phyloP scores from a whole-genome alignment of 2,888 invertebrate genomes.

The Platynereis dumerilii region DNA sequence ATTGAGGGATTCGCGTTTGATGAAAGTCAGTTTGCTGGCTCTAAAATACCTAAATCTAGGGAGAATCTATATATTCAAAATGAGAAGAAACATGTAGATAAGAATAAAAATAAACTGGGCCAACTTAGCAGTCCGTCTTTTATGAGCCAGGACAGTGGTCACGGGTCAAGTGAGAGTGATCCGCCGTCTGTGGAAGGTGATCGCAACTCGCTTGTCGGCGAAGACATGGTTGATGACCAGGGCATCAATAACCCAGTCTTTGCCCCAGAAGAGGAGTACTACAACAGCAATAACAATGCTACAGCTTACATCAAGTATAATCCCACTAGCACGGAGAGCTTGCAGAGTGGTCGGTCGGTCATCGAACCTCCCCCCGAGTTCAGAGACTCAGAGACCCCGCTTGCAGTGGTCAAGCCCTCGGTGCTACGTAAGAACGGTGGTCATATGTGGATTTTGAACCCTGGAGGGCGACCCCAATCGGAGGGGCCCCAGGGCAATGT shows the following conservation, averaged over 20 bases:
- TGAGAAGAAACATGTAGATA: neutral
- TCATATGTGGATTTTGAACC: no score
- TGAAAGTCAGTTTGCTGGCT: neutral
- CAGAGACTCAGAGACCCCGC: slow-evolving; percentile 14
- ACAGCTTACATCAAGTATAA: neutral
- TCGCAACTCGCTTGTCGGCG: neutral
- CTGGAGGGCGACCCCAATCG: no score
- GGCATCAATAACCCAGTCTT: slow-evolving; percentile 2
- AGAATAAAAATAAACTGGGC: neutral
- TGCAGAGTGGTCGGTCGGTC: neutral
- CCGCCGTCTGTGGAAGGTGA: neutral
- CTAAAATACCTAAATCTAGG: neutral
- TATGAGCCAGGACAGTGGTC: slow-evolving; percentile 1
- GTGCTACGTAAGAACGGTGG: neutral
- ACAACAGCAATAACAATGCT: neutral
- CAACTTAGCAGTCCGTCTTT: neutral
- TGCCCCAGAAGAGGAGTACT: slow-evolving; percentile 9
- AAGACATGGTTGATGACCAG: neutral
- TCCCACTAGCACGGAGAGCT: slow-evolving; percentile 4
- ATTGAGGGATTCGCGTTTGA: neutral
- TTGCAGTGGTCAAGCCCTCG: slow-evolving; percentile 21
- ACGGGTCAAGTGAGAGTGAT: slow-evolving; percentile 1
- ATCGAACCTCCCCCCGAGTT: slow-evolving; percentile 22
- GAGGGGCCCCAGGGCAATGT: no score
- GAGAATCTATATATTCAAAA: slow-evolving; percentile 1